These are phyloP conservation scores for Drosophila quinaria DNA, from an alignment of 2,888 invertebrate genomes.

Conservation along the genomic window DNA sequence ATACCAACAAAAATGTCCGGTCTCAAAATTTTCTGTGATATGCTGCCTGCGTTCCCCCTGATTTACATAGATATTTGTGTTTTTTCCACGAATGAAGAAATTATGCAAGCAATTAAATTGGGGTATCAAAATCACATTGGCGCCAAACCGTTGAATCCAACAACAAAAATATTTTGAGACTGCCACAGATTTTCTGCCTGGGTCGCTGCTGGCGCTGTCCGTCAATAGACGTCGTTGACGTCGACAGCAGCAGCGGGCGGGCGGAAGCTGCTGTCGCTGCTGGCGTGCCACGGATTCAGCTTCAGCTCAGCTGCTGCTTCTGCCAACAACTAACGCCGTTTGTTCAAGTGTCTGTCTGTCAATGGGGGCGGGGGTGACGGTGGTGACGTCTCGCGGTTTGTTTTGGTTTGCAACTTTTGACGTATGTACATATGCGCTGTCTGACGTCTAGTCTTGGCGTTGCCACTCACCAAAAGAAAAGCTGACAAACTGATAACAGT, in stretches of 20 bases:
- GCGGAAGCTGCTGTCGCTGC: conserved; percentile 74
- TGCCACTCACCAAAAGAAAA: conserved; percentile 47
- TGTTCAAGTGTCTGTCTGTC: conserved; percentile 45
- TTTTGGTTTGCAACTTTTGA: conserved; percentile 74
- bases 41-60: neutral
- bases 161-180: conserved; percentile 36
- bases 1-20: conserved; percentile 51
- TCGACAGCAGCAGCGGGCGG: conserved; percentile 60
- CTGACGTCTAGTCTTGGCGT: conserved; percentile 53
- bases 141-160: conserved; percentile 43
- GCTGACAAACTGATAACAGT: conserved; percentile 13
- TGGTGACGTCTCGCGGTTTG: conserved; percentile 69
- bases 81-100: conserved; percentile 32
- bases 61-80: conserved; percentile 16
- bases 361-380: conserved; percentile 28
- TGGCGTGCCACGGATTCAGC: conserved; percentile 63
- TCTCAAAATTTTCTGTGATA: conserved; percentile 15
- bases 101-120: conserved; percentile 45
- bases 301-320: conserved; percentile 58
- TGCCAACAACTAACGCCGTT: conserved; percentile 62
- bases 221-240: conserved; percentile 38
- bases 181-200: conserved; percentile 54
- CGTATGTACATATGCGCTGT: conserved; percentile 39
- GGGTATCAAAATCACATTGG: conserved; percentile 27
- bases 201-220: conserved; percentile 53